These are phyloP conservation scores for Drosophila seclusa DNA, from an alignment of 2,888 invertebrate genomes.

Conservation along the genomic window DNA sequence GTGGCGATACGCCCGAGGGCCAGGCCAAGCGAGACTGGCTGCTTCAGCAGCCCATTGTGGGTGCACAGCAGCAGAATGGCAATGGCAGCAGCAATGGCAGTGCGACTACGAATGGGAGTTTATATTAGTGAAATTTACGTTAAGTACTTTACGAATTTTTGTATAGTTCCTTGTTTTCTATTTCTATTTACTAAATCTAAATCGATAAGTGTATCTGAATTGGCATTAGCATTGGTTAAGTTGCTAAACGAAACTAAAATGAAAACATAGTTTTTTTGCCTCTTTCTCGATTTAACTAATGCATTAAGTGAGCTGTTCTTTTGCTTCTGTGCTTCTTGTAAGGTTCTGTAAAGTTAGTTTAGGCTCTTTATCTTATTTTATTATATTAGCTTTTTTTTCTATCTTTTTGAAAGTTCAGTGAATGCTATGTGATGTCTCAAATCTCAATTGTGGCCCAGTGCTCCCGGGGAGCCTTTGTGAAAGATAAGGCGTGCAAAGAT, in stretches of 20 bases:
- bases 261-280: conserved; percentile 27
- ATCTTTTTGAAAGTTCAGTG: conserved; percentile 53
- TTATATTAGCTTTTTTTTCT: conserved; percentile 1
- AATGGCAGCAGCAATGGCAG: conserved; percentile 33
- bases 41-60: conserved; percentile 62
- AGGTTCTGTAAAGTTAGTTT: conserved; percentile 72
- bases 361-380: conserved; percentile 40
- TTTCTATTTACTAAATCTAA: conserved; percentile 64
- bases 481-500: conserved; percentile 39
- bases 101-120: conserved; percentile 44
- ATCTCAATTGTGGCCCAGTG: conserved; percentile 75
- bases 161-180: conserved; percentile 78
- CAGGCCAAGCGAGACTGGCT: conserved; percentile 77
- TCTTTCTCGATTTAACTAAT: conserved; percentile 9
- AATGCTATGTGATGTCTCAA: conserved; percentile 80
- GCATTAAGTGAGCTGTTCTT: conserved; percentile 55
- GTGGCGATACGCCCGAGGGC: conserved; percentile 77
- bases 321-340: conserved; percentile 54
- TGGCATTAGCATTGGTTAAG: conserved; percentile 43
- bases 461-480: conserved; percentile 64
- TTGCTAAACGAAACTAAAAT: conserved; percentile 27
- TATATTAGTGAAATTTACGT: conserved; percentile 76
- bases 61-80: conserved; percentile 44
- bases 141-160: conserved; percentile 77
- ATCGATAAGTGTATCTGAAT: conserved; percentile 35